phyloP scores from a whole-genome alignment of 2,113 vertebrate species.

The Orycteropus afer region DNA sequence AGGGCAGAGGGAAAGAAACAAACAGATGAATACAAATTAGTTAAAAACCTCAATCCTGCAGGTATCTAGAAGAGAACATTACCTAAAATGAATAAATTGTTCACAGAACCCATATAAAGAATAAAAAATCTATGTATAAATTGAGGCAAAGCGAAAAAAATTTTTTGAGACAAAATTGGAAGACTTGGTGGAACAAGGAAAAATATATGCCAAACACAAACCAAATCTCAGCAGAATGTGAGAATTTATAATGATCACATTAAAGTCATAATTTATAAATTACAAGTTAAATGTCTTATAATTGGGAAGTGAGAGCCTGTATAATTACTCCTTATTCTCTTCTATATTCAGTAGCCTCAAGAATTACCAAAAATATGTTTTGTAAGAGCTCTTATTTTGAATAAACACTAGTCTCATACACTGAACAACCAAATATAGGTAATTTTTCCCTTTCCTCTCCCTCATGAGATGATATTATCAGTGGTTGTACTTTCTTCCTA shows the following conservation, averaged over 20 bases:
- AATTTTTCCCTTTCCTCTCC: neutral
- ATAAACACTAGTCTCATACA: neutral
- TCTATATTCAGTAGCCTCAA: neutral
- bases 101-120: neutral
- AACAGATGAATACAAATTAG: neutral
- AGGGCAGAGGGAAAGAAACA: neutral
- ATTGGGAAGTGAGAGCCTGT: neutral
- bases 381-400: neutral
- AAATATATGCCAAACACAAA: neutral
- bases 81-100: conserved; percentile 1
- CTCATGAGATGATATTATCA: neutral
- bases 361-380: neutral
- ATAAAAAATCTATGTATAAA: neutral
- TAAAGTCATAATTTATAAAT: neutral
- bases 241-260: neutral
- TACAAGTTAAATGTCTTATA: neutral
- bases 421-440: neutral
- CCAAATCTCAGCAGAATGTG: neutral
- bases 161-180: neutral
- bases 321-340: neutral
- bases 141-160: neutral
- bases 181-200: neutral
- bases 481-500: too few relatives aligned
- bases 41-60: neutral
- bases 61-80: neutral